Conservation (phyloP, 2,888 invertebrate genomes). For the Drosophila yooni region DNA sequence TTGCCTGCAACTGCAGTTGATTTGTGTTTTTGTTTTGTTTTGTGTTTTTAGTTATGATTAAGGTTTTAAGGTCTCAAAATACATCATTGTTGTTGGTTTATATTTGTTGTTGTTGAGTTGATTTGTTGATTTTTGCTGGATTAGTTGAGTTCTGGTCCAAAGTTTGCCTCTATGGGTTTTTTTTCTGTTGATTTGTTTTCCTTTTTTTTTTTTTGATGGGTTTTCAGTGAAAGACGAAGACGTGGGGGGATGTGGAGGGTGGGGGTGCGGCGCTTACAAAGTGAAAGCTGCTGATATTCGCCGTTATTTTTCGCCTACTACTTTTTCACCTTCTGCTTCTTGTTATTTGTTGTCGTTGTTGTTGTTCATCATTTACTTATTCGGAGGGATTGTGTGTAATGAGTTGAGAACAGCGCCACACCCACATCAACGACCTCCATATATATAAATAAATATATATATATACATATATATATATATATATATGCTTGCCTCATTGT, state of each 20-base stretch:
- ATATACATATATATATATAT: neutral
- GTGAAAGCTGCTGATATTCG: constrained; percentile 26
- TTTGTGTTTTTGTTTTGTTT: constrained; percentile 65
- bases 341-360: constrained; percentile 27
- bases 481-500: constrained; percentile 38
- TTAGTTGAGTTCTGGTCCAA: constrained; percentile 73
- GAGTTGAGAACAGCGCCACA: constrained; percentile 51
- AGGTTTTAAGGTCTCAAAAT: constrained; percentile 67
- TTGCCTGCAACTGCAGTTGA: constrained; percentile 83
- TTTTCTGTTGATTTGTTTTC: constrained; percentile 24
- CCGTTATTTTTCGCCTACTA: constrained; percentile 30
- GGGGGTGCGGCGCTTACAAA: constrained; percentile 10
- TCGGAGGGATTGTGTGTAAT: constrained; percentile 80
- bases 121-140: constrained; percentile 69
- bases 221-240: constrained; percentile 34
- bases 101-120: constrained; percentile 47
- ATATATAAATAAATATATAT: neutral
- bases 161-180: constrained; percentile 76
- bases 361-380: constrained; percentile 55
- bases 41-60: constrained; percentile 45
- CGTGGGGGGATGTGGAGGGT: constrained; percentile 5
- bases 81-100: constrained; percentile 56
- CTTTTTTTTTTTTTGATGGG: constrained; percentile 28
- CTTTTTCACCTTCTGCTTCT: constrained; percentile 31
- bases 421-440: constrained; percentile 48